Percentiles rank a stretch among this genome's conserved stretches.
phyloP scores from a whole-genome alignment of 2,888 invertebrate species.

The Phorcus lineatus region DNA sequence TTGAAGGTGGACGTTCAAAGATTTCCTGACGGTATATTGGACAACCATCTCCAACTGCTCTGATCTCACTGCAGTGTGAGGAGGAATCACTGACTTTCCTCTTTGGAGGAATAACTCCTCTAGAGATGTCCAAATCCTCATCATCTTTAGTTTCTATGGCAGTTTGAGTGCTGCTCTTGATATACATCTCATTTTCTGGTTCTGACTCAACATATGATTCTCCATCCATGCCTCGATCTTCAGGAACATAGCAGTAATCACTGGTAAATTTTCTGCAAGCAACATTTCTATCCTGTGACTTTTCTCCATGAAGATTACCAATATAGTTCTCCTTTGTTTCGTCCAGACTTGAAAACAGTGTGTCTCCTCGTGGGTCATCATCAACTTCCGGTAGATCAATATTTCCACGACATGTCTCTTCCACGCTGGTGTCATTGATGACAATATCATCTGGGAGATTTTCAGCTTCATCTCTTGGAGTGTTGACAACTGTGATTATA shows the following conservation, averaged over 20 bases:
- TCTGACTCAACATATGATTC: not conserved
- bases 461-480: not conserved
- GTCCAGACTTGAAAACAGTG: not conserved
- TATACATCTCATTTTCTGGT: not conserved
- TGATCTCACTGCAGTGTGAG: not conserved
- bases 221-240: not conserved
- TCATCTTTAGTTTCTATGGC: not conserved
- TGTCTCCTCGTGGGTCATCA: not conserved
- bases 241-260: not conserved
- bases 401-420: not conserved
- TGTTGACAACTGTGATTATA: not conserved
- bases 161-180: not conserved
- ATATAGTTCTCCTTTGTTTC: not conserved
- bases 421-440: not conserved
- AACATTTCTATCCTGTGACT: not conserved
- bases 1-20: not conserved
- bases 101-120: not conserved
- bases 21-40: not conserved
- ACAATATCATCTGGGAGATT: not conserved
- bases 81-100: not conserved
- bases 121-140: not conserved
- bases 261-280: not conserved
- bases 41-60: not conserved
- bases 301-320: not conserved
- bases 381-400: not conserved